These are phyloP conservation scores for Embidobia sp. DNA, from an alignment of 2,888 invertebrate genomes.

Conservation along the genomic window DNA sequence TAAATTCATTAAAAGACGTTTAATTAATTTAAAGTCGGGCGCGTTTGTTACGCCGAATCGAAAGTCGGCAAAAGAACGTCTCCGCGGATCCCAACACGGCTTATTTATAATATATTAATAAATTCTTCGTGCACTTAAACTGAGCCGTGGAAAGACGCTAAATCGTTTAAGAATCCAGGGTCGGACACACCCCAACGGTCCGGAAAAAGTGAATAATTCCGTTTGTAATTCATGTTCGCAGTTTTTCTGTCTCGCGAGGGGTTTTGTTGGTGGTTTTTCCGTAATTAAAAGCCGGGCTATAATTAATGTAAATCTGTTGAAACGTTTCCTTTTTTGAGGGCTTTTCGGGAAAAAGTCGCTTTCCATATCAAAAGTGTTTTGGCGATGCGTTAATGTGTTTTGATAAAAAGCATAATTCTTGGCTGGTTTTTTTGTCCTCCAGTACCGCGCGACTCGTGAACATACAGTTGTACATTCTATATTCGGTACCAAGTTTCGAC, in stretches of 20 bases:
- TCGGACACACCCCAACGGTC: constrained; percentile 20
- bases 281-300: constrained; percentile 33
- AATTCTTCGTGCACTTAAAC: constrained; percentile 7
- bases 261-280: constrained; percentile 29
- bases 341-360: not conserved
- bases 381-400: too few relatives aligned
- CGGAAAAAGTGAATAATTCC: constrained; percentile 49
- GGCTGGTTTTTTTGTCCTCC: too few relatives aligned
- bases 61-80: not conserved
- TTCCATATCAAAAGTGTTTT: not conserved
- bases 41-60: not conserved
- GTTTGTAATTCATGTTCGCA: constrained; percentile 45
- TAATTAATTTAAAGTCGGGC: constrained; percentile 12
- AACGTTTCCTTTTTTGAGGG: constrained; percentile 6
- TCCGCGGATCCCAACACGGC: too few relatives aligned
- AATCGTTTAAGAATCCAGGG: too few relatives aligned
- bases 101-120: constrained; percentile 35
- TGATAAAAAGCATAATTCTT: too few relatives aligned
- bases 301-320: constrained; percentile 48
- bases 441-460: too few relatives aligned
- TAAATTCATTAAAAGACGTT: constrained; percentile 29
- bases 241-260: constrained; percentile 28
- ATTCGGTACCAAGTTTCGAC: too few relatives aligned
- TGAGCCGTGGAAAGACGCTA: constrained; percentile 5
- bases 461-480: too few relatives aligned